These are phyloP conservation scores for Euwallacea similis DNA, from an alignment of 1,140 invertebrate genomes.

Conservation along the genomic window DNA sequence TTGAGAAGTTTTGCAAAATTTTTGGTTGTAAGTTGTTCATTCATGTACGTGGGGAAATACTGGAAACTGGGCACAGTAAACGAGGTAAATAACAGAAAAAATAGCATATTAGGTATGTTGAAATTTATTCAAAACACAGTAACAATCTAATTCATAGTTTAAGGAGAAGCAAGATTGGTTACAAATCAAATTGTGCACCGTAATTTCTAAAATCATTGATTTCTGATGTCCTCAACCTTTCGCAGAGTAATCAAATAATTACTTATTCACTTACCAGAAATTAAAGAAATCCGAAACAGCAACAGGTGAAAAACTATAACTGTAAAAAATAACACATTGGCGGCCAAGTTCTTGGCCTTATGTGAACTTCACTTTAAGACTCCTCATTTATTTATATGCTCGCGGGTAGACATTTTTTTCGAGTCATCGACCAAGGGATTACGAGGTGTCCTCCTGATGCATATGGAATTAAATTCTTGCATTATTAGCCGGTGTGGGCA, in stretches of 20 bases:
- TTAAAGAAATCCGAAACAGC: neutral
- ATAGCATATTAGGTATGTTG: too few species aligned
- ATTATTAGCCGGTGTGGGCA: slow-evolving; percentile 9
- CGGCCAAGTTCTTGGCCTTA: slow-evolving; percentile 31
- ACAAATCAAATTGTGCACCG: too few species aligned
- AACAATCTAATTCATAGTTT: too few species aligned
- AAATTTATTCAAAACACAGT: too few species aligned
- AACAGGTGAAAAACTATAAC: slow-evolving; percentile 17
- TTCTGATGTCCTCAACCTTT: too few species aligned
- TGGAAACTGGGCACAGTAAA: too few species aligned
- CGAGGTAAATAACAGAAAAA: too few species aligned
- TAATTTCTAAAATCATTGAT: too few species aligned
- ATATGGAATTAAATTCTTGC: slow-evolving; percentile 19
- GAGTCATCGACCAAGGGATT: slow-evolving; percentile 34
- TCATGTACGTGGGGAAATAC: too few species aligned
- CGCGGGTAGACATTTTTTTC: slow-evolving; percentile 24
- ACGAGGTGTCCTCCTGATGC: slow-evolving; percentile 19
- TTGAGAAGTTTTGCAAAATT: too few species aligned
- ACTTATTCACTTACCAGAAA: slow-evolving; percentile 1
- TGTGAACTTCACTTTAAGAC: slow-evolving; percentile 6
- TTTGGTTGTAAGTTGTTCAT: too few species aligned
- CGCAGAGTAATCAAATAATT: neutral
- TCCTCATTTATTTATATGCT: slow-evolving; percentile 34
- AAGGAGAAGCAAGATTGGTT: too few species aligned
- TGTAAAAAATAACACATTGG: slow-evolving; percentile 17